Evolutionary conservation across 2,797 vertebrate genomes (phyloP), one percentile per base, ranked within the genome.

Genomic region (Chlorospingus semifuscus): DNA sequence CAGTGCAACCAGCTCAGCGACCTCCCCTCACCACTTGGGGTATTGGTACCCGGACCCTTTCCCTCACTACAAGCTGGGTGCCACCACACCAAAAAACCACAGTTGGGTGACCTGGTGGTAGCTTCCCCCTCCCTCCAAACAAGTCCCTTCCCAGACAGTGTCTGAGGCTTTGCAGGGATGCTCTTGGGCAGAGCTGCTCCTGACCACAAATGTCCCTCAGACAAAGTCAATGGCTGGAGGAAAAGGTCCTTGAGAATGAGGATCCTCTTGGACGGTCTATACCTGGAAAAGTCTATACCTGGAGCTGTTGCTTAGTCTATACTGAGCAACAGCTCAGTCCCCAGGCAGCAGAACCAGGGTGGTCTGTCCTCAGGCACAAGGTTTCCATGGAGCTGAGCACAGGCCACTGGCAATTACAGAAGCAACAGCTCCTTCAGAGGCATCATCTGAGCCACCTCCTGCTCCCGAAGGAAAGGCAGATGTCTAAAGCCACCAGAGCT

Each of bases 81-180:
- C 42, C 57, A 71, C 55, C 30, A 44, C 0, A 0, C 30, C 3
- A 0, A 74, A 77, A 70, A 59, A 57, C 47, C 86, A 32, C 27
- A 52, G 46, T 4, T 64, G 46, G 50, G 37, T 71, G 37, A 82
- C 23, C 22, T 60, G 49, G 29, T 42, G 50, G 49, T 63, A 59
- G 39, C 5, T 36, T 20, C 26, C 30, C 12, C 21, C 10, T 56
- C 0, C 1, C 60, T 44, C 27, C 61, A 59, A n/a, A 34, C 1
- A 0, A 6, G 2, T 24, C 27, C 8, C 21, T 42, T 20, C 39
- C 56, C 37, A 50, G 30, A n/a, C 1, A 2, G 55, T 3, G 1
- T 44, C 29, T 6, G 21, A 77, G 34, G 19, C 29, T 53, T 63
- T 47, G 60, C 42, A 57, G 37, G 13, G 44, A 86, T 27, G 56